These are phyloP conservation scores for Catajapyx aquilonaris DNA, from an alignment of 1,140 invertebrate species.

Conservation along the genomic window DNA sequence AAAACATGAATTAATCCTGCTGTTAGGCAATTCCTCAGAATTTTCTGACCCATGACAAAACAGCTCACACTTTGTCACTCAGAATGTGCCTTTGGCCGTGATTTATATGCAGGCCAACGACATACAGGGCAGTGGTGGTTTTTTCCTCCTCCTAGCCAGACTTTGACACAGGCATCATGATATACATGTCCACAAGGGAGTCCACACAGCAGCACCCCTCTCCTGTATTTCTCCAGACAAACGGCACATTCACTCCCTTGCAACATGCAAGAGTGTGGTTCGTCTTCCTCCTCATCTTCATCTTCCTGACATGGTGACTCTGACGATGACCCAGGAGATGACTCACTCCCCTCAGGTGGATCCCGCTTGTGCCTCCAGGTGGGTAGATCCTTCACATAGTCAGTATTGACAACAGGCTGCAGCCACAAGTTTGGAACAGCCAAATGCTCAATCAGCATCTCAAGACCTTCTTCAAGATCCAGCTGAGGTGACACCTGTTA, in stretches of 20 bases:
- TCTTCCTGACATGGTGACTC: constrained; percentile 5
- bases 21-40: too few species aligned
- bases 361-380: constrained; percentile 22
- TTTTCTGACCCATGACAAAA: too few species aligned
- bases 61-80: too few species aligned
- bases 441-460: constrained; percentile 22
- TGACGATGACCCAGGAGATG: neutral
- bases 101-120: constrained; percentile 28
- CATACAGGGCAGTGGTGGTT: constrained; percentile 32
- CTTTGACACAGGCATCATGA: constrained; percentile 27
- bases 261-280: constrained; percentile 15
- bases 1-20: too few species aligned
- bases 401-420: constrained; percentile 19
- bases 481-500: too few species aligned
- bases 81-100: too few species aligned
- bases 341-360: neutral
- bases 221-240: constrained; percentile 26
- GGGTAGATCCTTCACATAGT: constrained; percentile 30
- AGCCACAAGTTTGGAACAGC: constrained; percentile 27
- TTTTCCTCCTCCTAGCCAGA: constrained; percentile 27
- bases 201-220: constrained; percentile 21
- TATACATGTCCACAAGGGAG: constrained; percentile 31
- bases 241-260: constrained; percentile 26
- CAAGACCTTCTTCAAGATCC: constrained; percentile 20
- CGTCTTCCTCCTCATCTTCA: constrained; percentile 1